Evolutionary conservation across 2,888 invertebrate genomes (phyloP), one percentile per base, ranked within the genome.

Genomic region (Nysson spinosus): DNA sequence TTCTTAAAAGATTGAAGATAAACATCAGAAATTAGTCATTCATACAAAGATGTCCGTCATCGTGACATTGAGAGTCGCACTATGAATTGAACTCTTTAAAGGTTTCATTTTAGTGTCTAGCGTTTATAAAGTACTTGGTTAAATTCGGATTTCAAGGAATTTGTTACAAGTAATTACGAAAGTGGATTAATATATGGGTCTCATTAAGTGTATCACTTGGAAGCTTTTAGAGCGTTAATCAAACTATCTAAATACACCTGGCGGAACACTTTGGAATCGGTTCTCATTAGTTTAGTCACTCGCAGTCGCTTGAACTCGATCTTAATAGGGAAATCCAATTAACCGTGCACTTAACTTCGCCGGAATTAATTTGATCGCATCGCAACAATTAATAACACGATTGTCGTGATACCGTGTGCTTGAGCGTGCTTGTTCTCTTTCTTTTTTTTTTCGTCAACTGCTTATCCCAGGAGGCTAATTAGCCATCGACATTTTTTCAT

Each of bases 401-500:
- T 72, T 65, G 68, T 75, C 61, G 56, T 50, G 64, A 56, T 60
- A 46, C 46, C 42, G 37, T 51, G 35, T 50, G 55, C 35, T 44
- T 39, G 54, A 43, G 51, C 55, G 50, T 39, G 51, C 69, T 44
- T 40, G 54, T 40, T 46, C 54, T 42, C 60, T 57, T 40, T 46
- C 34, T 37, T 35, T 30, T 42, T 43, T 11, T 37, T 49, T 14
- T 2, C 35, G 24, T 24, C 28, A 5, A 9, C 35, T 51, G 40
- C 46, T 26, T 56, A 44, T 56, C 26, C 57, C 62, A 51, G 58
- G 65, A 62, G 55, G 57, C 74, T 78, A 77, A 81, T 79, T 77
- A 79, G 73, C 74, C 74, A 73, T 70, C 77, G 68, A 75, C 75
- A 80, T 82, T 83, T 83, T 83, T 83, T 83, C 79, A 82, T 77